Evolutionary conservation across 2,888 invertebrate genomes (phyloP), one percentile per base, ranked within the genome.

Genomic region (Leucozona laternaria): DNA sequence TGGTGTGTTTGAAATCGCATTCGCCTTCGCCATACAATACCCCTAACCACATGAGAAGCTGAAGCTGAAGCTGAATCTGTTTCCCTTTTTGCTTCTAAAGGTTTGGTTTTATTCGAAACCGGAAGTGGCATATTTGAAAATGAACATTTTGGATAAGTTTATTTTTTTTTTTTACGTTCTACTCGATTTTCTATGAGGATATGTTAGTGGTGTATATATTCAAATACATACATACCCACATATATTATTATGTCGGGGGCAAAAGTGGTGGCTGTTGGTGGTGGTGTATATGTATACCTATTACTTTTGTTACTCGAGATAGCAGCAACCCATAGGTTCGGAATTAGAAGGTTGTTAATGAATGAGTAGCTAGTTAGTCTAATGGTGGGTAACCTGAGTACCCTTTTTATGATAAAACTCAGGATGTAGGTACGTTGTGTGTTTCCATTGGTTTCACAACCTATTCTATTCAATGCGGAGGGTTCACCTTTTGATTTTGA

Each of bases 321-420:
- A 64, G 17, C 64, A 37, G 4, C 53, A 53, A 53, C 25, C 53
- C 25, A 34, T 31, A 62, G 68, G 57, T 68, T 55, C 43, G 34
- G 25, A 53, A 68, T 55, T 68, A 34, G 73, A 62, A 57, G 71
- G 77, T 76, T 85, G 85, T 50, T 85, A 85, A 85, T 85, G 85
- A 85, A 77, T 85, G 81, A 81, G 80, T 48, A 77, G 77, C 77
- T 62, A 81, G 77, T 81, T 81, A 73, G 77, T 78, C 80, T 81
- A 81, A 78, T 81, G 81, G 73, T 70, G 77, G 84, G 85, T 85
- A 73, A 85, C 81, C 77, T 57, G 85, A 85, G 81, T 78, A 81
- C 62, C 77, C 77, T 85, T 85, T 81, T 81, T 77, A 78, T 77
- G 66, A 60, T 55, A 48, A 37, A 62, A 45, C 37, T 45, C 34